Base-by-base conservation (phyloP, 37 sponge, comb jelly and placozoan genomes). In the Haliclona indistincta region DNA sequence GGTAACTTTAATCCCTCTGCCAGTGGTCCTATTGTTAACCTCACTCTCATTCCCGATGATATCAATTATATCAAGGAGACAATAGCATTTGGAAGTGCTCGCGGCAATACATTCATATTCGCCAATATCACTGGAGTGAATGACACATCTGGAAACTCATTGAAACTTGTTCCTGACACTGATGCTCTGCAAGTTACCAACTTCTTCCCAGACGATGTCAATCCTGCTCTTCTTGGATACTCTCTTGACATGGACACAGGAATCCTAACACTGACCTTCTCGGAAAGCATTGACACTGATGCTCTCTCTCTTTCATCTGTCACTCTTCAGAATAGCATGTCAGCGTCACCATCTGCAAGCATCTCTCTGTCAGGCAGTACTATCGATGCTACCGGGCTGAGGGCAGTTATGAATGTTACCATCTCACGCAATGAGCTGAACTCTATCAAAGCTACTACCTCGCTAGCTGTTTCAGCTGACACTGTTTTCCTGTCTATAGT, bases 191-290 rank as follows among this genome's bases (percentile, higher is more conserved):
- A 88, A 58, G 89, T 83, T 34, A 62, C 33, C 2, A 54, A 20
- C 2, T 91, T 83, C 60, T 28, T 78, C 43, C 29, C 30, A 22
- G 89, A 91, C 49, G 32, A 23, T 10, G 70, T 76, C 0, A 63
- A 52, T 35, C 96, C 96, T 1, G n/a, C 29, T 2, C 75, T 95
- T 35, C 32, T 49, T 4, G 51, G 28, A 33, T 95, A 88, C 40
- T 54, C 82, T 41, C 84, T 95, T 20, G 87, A 95, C 42, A 64
- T 95, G 75, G 73, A 95, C 77, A 51, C 68, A 32, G 93, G 93
- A n/a, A 49, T 76, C 1, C 60, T 95, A 54, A 82, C 65, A 17
- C 75, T 95, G 15, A 74, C 72, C 1, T 91, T 95, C 67, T 70
- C 68, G 52, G 94, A 93, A 54, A 72, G 70, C 44, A 75, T 93